phyloP scores from a whole-genome alignment of 2,888 invertebrate species.

The Hypercompe scribonia region DNA sequence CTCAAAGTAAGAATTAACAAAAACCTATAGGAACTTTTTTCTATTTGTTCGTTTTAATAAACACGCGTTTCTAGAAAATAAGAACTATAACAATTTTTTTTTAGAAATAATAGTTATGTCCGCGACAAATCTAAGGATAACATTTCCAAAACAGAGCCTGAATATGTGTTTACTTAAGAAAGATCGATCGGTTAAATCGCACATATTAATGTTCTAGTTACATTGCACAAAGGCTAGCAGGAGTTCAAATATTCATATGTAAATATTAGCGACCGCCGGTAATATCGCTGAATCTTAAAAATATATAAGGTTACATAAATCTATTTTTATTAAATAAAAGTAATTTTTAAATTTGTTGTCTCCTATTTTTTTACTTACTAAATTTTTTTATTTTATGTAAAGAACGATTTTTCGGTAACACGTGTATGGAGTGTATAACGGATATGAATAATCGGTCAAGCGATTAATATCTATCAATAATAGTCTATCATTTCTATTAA shows the following conservation, averaged over 20 bases:
- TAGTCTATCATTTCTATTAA: constrained; percentile 57
- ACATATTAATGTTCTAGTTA: background rate
- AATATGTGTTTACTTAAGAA: constrained; percentile 1
- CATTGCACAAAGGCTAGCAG: background rate
- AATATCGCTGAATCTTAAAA: background rate
- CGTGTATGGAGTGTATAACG: background rate
- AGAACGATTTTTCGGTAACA: background rate
- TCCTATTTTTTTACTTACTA: background rate
- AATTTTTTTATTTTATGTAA: background rate
- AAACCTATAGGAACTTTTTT: background rate
- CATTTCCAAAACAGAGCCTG: background rate
- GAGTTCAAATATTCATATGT: background rate
- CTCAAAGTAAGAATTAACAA: background rate
- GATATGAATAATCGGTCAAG: background rate
- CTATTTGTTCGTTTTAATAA: background rate
- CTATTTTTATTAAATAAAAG: background rate
- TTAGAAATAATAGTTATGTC: background rate
- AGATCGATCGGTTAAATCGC: background rate
- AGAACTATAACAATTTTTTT: too few species aligned
- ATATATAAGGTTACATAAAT: background rate
- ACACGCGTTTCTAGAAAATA: background rate
- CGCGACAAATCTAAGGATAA: background rate
- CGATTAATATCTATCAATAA: constrained; percentile 23
- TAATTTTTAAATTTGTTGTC: background rate
- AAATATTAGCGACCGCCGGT: background rate